Base-by-base conservation (phyloP, 2,888 invertebrate species). In the Sphecodes monilicornis region DNA sequence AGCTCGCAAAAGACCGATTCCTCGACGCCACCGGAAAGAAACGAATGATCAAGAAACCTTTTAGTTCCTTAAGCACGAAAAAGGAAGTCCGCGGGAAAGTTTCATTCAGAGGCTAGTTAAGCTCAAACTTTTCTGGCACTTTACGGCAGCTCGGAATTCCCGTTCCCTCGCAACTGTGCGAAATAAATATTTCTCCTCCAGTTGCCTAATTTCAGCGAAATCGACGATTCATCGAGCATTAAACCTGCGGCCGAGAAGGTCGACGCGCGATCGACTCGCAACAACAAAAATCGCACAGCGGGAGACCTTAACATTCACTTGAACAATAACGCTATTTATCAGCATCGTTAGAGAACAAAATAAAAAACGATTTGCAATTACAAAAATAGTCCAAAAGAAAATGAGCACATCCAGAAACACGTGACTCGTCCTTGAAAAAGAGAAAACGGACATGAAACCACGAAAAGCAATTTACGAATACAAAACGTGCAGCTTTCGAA, bases 91-190 rank as follows among this genome's bases (percentile, higher is more conserved):
- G 73, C 29, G 66, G 22, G 57, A 74, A 82, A 84, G 84, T 82
- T 84, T 82, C 82, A 70, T 73, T 70, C 43, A 36, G 41, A 69
- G 76, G 82, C 72, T 69, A 60, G 78, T 74, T 73, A 76, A 82
- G 76, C 32, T 41, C 43, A 71, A 84, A 84, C 78, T 84, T 84
- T 39, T 50, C 29, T 64, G 64, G 29, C 82, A 43, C 70, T 50
- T 84, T 82, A 75, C 66, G 82, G 70, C 74, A 78, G 76, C 70
- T 74, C 36, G 60, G 43, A 60, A 77, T 43, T 82, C 69, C 41
- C 77, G 39, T 73, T 70, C 29, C 82, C 26, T 36, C 32, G 13
- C 32, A 43, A 18, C 46, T 29, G 11, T 43, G 29, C 22, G 26
- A 72, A 72, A 82, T 75, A 78, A 70, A 69, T 68, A 46, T 36